A percentile compares a stretch with the other conserved stretches of the same genome.
These are phyloP conservation scores for Sarcophaga subvicina DNA, from an alignment of 2,888 invertebrate species.

Conservation along the genomic window DNA sequence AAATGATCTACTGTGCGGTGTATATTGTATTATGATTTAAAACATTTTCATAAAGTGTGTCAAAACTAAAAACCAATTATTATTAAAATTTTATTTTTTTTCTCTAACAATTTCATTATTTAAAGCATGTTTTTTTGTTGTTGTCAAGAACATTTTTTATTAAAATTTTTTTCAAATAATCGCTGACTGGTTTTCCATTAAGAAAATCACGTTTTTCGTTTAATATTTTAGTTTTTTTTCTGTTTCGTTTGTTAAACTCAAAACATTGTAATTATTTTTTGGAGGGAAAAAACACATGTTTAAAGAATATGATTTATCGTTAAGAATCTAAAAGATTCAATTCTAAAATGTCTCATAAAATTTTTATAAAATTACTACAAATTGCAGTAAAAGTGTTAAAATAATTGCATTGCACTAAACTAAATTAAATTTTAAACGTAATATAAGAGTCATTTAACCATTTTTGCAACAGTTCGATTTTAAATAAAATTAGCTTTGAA, in stretches of 20 bases:
- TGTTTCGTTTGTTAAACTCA: not conserved
- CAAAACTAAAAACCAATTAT: constrained; percentile 56
- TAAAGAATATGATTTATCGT: not conserved
- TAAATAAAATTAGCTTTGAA: too few species aligned
- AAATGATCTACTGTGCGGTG: not conserved
- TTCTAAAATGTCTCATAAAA: too few species aligned
- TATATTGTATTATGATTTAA: constrained; percentile 38
- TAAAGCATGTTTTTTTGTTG: not conserved
- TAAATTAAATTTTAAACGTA: too few species aligned
- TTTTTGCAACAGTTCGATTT: too few species aligned
- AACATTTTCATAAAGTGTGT: constrained; percentile 51
- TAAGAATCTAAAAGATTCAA: not conserved
- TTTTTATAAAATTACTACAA: too few species aligned
- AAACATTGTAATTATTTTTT: not conserved
- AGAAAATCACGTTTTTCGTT: constrained; percentile 30
- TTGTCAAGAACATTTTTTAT: constrained; percentile 20
- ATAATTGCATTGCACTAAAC: too few species aligned
- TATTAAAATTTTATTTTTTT: not conserved
- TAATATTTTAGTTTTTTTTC: not conserved
- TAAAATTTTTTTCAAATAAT: not conserved
- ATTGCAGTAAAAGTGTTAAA: too few species aligned
- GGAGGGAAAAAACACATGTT: not conserved
- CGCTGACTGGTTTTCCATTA: constrained; percentile 12
- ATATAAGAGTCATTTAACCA: too few species aligned
- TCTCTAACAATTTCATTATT: not conserved